Evolutionary conservation across 2,888 invertebrate genomes (phyloP).

Genomic region (Brenthis hecate): DNA sequence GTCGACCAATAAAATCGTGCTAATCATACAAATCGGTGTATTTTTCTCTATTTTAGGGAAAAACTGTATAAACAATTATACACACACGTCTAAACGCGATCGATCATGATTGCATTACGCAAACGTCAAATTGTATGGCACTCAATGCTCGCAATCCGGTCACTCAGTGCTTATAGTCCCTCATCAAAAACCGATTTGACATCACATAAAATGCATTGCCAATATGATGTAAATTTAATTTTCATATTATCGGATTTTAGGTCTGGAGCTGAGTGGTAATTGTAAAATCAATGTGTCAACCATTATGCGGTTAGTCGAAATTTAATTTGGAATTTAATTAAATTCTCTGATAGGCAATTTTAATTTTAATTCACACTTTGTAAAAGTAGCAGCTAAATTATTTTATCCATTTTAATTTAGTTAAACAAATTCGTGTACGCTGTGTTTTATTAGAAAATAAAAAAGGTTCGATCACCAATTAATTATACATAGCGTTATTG

Average conservation of each 20-base stretch:
- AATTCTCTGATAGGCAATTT: slow-evolving; percentile 18
- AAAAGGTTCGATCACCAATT: neutral
- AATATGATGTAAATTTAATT: slow-evolving; percentile 26
- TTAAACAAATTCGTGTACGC: slow-evolving; percentile 3
- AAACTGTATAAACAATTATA: too few species aligned
- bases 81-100: slow-evolving; percentile 1
- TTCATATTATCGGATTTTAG: slow-evolving; percentile 25
- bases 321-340: slow-evolving; percentile 24
- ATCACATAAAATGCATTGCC: slow-evolving; percentile 28
- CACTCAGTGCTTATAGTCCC: slow-evolving; percentile 22
- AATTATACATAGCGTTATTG: too few species aligned
- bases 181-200: slow-evolving; percentile 29
- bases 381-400: slow-evolving; percentile 12
- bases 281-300: slow-evolving; percentile 26
- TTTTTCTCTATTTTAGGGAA: too few species aligned
- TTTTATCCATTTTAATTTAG: slow-evolving; percentile 11
- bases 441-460: slow-evolving; percentile 17
- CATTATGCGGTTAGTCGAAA: slow-evolving; percentile 22
- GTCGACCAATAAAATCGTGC: too few species aligned
- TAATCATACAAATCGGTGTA: too few species aligned
- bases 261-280: slow-evolving; percentile 25
- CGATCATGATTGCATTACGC: slow-evolving; percentile 21
- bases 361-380: slow-evolving; percentile 20
- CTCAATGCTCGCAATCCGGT: slow-evolving; percentile 13
- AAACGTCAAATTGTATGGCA: slow-evolving; percentile 16